Evolutionary conservation across 2,113 vertebrate species (phyloP).

Genomic region (Pagrus major): DNA sequence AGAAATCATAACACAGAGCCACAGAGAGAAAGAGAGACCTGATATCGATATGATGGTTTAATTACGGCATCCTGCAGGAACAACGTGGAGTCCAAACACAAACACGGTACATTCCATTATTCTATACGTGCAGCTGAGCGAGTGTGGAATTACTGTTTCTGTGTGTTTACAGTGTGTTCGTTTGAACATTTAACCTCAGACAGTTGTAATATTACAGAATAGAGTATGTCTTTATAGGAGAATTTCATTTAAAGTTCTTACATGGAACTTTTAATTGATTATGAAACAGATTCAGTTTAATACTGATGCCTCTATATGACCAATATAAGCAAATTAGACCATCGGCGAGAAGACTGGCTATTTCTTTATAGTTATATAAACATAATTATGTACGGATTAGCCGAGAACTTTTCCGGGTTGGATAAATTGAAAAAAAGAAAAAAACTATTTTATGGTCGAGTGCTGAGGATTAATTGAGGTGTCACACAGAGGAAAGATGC

Average conservation of each 20-base stretch:
- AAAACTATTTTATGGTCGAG: too few relatives aligned
- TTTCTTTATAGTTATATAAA: too few relatives aligned
- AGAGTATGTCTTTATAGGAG: background rate
- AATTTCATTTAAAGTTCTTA: background rate
- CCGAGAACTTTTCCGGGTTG: too few relatives aligned
- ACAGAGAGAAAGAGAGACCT: slow-evolving; percentile 19
- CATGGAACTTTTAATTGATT: too few relatives aligned
- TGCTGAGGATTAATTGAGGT: too few relatives aligned
- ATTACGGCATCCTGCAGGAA: slow-evolving; percentile 65
- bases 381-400: too few relatives aligned
- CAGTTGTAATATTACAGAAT: background rate
- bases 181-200: background rate
- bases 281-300: too few relatives aligned
- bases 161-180: background rate
- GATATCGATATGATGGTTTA: slow-evolving; percentile 56
- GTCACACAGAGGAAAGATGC: too few relatives aligned
- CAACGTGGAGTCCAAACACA: slow-evolving; percentile 49
- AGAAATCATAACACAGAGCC: slow-evolving; percentile 53
- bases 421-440: too few relatives aligned
- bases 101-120: slow-evolving; percentile 18
- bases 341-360: too few relatives aligned
- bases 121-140: background rate
- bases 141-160: background rate
- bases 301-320: too few relatives aligned
- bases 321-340: too few relatives aligned